phyloP scores from a whole-genome alignment of 1,140 invertebrate species.

The Zophobas morio region DNA sequence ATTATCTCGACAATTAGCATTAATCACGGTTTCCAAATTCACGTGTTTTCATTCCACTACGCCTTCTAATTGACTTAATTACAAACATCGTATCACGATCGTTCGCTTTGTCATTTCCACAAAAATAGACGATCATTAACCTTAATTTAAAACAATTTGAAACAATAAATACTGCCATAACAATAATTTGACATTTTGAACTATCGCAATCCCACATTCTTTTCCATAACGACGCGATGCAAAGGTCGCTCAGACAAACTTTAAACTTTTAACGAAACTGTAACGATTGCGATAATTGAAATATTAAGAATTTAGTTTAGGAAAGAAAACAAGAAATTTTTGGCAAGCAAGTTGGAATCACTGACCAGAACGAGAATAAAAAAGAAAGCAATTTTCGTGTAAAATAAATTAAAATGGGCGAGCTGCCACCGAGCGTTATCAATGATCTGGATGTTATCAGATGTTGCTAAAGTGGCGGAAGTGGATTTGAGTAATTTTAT shows the following conservation, averaged over 20 bases:
- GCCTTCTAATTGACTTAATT: background rate
- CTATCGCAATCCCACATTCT: background rate
- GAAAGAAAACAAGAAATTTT: no score
- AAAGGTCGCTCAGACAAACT: background rate
- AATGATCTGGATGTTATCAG: no score
- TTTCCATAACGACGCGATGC: background rate
- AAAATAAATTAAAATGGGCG: no score
- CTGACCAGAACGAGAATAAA: no score
- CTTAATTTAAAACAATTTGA: slow-evolving; percentile 2
- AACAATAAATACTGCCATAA: background rate
- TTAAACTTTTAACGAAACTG: background rate
- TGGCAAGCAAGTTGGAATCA: no score
- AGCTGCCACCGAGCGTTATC: no score
- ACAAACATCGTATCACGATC: background rate
- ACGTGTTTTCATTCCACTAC: background rate
- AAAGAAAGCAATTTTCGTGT: no score
- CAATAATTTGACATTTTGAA: background rate
- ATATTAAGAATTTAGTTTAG: no score
- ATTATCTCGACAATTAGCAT: background rate
- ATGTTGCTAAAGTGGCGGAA: no score
- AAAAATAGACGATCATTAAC: background rate
- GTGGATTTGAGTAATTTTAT: no score
- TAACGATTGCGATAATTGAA: slow-evolving; percentile 5
- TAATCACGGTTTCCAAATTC: background rate
- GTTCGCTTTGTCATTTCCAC: background rate